These are phyloP conservation scores for Geodia barretti DNA, from an alignment of 37 sponge, comb jelly and placozoan genomes.

Conservation along the genomic window DNA sequence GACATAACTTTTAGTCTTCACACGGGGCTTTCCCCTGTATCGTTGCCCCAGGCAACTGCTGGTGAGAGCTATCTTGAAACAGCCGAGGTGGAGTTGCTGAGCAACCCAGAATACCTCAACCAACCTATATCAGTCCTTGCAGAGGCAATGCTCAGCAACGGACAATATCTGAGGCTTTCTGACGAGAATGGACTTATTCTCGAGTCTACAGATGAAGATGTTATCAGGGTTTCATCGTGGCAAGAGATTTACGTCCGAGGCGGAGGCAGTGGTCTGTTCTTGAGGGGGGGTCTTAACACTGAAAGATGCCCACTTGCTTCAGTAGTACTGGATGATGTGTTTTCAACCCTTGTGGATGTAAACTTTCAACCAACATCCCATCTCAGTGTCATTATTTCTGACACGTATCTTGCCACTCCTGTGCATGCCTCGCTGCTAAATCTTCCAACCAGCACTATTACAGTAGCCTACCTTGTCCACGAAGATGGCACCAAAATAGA, in stretches of 20 bases:
- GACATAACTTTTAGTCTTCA: constrained; percentile 45
- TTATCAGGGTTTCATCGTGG: constrained; percentile 13
- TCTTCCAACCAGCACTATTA: constrained; percentile 14
- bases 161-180: constrained; percentile 27
- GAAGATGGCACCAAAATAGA: constrained; percentile 20
- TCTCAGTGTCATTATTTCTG: background rate
- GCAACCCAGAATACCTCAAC: constrained; percentile 20
- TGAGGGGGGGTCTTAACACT: constrained; percentile 12
- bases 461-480: constrained; percentile 31
- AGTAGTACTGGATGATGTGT: background rate
- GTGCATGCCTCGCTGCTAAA: constrained; percentile 10
- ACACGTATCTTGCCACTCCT: constrained; percentile 13
- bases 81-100: constrained; percentile 4
- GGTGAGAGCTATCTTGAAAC: constrained; percentile 22
- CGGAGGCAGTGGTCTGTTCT: constrained; percentile 18
- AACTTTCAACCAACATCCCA: constrained; percentile 7
- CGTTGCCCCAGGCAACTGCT: background rate
- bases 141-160: constrained; percentile 59
- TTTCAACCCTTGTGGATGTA: constrained; percentile 13
- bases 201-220: constrained; percentile 13
- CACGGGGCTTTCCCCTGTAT: constrained; percentile 18
- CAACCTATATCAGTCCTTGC: constrained; percentile 29
- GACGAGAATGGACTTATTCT: constrained; percentile 27
- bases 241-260: constrained; percentile 37
- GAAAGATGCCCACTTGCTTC: background rate